Percentiles rank a stretch among this genome's conserved stretches.
Conservation (phyloP, 1,140 invertebrate genomes). For the Cydia fagiglandana region DNA sequence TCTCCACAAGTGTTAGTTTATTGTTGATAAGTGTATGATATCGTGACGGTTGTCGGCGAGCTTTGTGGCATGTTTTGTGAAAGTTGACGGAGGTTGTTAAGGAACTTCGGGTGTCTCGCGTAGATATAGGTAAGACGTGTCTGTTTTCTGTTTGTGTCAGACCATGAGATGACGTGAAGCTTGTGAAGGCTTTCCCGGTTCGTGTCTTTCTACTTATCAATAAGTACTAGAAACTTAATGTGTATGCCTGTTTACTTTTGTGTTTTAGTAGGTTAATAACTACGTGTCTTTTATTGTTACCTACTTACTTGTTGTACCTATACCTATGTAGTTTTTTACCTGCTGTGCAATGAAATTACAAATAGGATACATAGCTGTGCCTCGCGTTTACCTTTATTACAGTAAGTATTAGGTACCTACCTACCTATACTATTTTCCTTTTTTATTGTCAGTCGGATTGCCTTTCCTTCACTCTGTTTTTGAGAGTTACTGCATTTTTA, state of each 20-base stretch:
- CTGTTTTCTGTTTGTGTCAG: slow-evolving; percentile 36
- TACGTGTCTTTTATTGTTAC: slow-evolving; percentile 15
- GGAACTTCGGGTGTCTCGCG: slow-evolving; percentile 60
- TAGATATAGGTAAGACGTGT: slow-evolving; percentile 75
- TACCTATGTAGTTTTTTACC: neutral
- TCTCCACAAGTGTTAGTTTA: slow-evolving; percentile 58
- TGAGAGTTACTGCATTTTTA: no score
- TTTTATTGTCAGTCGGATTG: no score
- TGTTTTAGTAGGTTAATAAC: neutral
- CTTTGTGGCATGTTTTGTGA: slow-evolving; percentile 72
- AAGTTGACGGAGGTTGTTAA: slow-evolving; percentile 64
- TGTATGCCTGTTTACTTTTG: neutral
- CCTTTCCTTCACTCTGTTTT: no score
- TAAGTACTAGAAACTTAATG: neutral
- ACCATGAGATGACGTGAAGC: slow-evolving; percentile 54
- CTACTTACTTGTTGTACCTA: slow-evolving; percentile 2
- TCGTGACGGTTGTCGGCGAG: slow-evolving; percentile 60
- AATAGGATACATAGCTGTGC: neutral
- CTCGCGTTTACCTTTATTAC: neutral
- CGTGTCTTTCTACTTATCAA: slow-evolving; percentile 4
- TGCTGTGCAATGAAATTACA: neutral
- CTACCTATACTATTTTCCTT: no score
- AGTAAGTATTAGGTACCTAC: neutral
- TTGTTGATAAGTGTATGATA: slow-evolving; percentile 66
- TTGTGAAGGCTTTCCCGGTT: slow-evolving; percentile 40